Evolutionary conservation across 2,113 vertebrate genomes (phyloP).

Genomic region (Isichthys henryi): DNA sequence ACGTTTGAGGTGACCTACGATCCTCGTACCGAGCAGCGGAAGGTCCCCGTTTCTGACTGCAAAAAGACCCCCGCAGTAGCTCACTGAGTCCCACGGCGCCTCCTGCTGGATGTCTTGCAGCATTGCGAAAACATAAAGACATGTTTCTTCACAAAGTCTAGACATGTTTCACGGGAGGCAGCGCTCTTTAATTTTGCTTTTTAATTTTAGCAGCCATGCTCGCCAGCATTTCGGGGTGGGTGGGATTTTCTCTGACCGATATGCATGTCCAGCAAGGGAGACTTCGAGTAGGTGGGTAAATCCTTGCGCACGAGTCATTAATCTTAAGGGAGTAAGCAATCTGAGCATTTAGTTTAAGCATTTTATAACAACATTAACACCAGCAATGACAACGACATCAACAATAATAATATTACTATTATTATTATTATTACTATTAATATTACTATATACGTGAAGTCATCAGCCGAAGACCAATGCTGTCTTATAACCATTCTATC

Average conservation of each 20-base stretch:
- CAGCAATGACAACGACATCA: not conserved
- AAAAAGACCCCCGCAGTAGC: slow-evolving; percentile 1
- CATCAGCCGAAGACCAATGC: not conserved
- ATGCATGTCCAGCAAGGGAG: not conserved
- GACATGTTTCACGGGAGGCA: not conserved
- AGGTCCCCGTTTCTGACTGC: slow-evolving; percentile 18
- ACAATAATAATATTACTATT: not conserved
- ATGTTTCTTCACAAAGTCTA: not conserved
- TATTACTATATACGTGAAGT: not conserved
- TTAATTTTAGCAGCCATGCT: not conserved
- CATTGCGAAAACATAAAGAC: not conserved
- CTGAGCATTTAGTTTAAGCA: not conserved
- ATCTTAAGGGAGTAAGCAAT: not conserved
- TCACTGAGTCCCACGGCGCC: not conserved
- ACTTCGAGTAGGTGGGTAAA: not conserved
- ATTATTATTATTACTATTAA: not conserved
- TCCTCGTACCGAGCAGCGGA: slow-evolving; percentile 20
- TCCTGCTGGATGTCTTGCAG: not conserved
- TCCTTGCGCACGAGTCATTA: not conserved
- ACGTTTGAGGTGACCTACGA: slow-evolving; percentile 39
- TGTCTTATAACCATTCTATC: not conserved
- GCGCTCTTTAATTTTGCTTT: not conserved
- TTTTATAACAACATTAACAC: not conserved
- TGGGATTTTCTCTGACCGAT: not conserved
- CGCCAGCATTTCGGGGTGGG: not conserved